Conservation (phyloP, 2,113 vertebrate species). For the Muntiacus muntjak region DNA sequence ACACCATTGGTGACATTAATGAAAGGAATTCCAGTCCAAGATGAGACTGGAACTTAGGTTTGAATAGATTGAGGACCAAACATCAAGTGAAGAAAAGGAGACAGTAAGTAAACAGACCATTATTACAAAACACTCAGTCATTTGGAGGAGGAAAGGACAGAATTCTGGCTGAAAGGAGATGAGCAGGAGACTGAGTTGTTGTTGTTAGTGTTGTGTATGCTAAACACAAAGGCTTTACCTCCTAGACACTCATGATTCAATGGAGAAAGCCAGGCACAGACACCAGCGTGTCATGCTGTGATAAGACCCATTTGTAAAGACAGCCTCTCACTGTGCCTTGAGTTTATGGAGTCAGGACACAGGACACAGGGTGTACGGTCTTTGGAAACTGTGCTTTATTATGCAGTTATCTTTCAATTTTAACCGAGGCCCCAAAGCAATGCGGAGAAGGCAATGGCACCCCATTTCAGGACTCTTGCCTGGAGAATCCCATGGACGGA, state of each 20-base stretch:
- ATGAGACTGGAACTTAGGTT: neutral
- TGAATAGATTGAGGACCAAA: neutral
- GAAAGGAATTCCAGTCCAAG: neutral
- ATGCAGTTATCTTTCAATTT: neutral
- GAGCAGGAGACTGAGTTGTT: neutral
- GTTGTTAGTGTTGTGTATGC: neutral
- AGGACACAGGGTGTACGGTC: neutral
- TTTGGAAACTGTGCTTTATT: neutral
- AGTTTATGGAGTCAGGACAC: neutral
- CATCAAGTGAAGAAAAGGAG: neutral
- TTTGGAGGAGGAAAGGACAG: neutral
- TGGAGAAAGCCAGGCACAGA: neutral
- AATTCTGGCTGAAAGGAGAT: neutral
- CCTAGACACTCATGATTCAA: neutral
- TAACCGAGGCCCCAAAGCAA: neutral
- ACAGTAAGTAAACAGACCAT: neutral
- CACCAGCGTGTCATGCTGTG: neutral
- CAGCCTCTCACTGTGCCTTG: too few species aligned
- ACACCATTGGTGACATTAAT: neutral
- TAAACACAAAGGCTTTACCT: neutral
- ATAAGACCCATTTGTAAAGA: neutral
- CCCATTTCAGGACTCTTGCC: neutral
- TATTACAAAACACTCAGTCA: neutral
- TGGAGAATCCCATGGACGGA: neutral
- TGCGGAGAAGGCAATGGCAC: neutral